Evolutionary conservation across 2,113 vertebrate species (phyloP), one percentile per base, ranked within the genome.

Genomic region (Arothron firmamentum): DNA sequence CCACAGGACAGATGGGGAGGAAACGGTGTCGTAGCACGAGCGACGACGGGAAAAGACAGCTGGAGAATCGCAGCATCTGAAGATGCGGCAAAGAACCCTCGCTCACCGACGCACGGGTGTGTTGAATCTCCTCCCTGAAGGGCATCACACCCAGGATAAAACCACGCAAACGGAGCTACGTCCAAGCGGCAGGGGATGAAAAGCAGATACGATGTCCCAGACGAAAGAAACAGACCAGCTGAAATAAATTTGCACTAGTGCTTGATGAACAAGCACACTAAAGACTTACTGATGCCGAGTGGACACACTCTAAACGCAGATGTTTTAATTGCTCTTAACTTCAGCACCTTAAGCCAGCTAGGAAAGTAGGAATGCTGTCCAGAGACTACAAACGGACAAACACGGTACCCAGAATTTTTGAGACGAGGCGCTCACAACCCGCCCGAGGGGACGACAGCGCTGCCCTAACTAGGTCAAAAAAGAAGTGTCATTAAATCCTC

Each of bases 191-290:
- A 17, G 56, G 41, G 67, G 83, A 84, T 75, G 75, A 82, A 59
- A 70, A 67, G 52, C 38, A 45, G 57, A 77, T 69, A 81, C 19
- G 54, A 47, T 73, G 70, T 78, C 72, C 70, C 16, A 18, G 59
- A 74, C 66, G 70, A 83, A 62, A 70, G 67, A 83, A 79, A 79
- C 79, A 81, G 86, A 88, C 83, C 86, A 89, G 86, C 86, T 81
- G 77, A 86, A 62, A 86, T 72, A 74, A 88, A 85, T 88, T 89
- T 89, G 88, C 88, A 89, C 88, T 89, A 89, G 88, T 89, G 88
- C 88, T 85, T 76, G 70, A 79, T 78, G 77, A 83, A 78, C 72
- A 82, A 84, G 88, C 86, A 88, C 88, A 80, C 80, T 83, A 85
- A 85, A 80, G 85, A 87, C 75, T 83, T 72, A 75, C 72, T 72